Base-by-base conservation (phyloP, 2,113 vertebrate genomes). In the Shinisaurus crocodilurus region DNA sequence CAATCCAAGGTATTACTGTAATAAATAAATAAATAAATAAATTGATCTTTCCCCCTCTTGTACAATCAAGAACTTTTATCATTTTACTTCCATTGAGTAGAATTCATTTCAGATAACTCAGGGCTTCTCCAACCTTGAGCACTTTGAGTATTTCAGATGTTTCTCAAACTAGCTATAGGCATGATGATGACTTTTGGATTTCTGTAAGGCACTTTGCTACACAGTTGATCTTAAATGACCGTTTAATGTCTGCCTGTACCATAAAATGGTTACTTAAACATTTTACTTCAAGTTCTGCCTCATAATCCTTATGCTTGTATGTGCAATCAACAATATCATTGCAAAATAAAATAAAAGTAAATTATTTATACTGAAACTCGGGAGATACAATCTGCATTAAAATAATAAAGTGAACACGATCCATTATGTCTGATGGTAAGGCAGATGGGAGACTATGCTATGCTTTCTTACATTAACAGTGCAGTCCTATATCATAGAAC, bases 241-340 rank as follows among this genome's bases (percentile, higher is more conserved):
- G 32, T 92, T 88, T 92, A 90, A 60, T 82, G 50, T 37, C 72
- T 82, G 32, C 50, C 48, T 82, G 50, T 60, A 90, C 93, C 92
- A 72, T 85, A 84, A 88, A 86, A 67, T 88, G 65, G 37, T 18
- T 27, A 80, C 74, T 93, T 91, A 89, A 89, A 93, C 90, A 84
- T 70, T 93, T 91, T 91, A 92, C 50, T 82, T 86, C 34, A 72
- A 43, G 82, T 81, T 81, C 29, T 57, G 80, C 29, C 50, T 23
- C 6, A 37, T n/a, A 72, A 43, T 86, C 60, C 40, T 69, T 69
- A 25, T 25, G 6, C n/a, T 94, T 1, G 37, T 80, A 43, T 32
- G 48, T n/a, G 18, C 84, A 72, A 50, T 48, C 43, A 15, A 6
- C 43, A n/a, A 60, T 75, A 34, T 63, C 50, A 83, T 88, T 45